Base-by-base conservation (phyloP, 2,113 vertebrate species). In the Mandrillus leucophaeus region DNA sequence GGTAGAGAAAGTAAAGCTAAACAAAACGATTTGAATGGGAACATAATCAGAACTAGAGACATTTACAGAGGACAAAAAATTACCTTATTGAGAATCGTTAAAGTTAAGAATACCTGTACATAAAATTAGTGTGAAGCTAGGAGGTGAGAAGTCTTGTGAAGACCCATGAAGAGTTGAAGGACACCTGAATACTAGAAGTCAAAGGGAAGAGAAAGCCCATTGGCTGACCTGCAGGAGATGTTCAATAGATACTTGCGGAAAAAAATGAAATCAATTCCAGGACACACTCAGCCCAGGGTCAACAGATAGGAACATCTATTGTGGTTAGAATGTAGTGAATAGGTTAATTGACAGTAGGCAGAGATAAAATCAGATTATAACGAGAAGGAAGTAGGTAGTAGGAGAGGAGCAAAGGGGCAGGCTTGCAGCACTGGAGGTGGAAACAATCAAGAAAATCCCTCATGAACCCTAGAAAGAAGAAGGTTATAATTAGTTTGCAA, bases 1-100 rank as follows among this genome's bases (percentile, higher is more conserved):
- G 45, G 40, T 73, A 90, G 45, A 81, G 16, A 90, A 89, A 80
- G 64, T 50, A 85, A 55, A 80, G 64, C 50, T 59, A 59, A 87
- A 88, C 35, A 66, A 90, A 90, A 73, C 66, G 64, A 81, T 73
- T 50, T 90, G 64, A 95, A 93, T 89, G 73, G 20, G 32, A 83
- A 92, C 8, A 90, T 59, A 23, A 57, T 40, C 75, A 45, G 73
- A 85, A 12, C 55, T 90, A 66, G 66, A 81, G n/a, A 90, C 90
- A 90, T 50, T 57, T 50, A 72, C 6, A 75, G 25, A 78, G n/a
- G 70, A 81, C 45, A 32, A 66, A 82, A 76, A 70, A 76, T 8
- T 32, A 48, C 40, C 23, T 35, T 75, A 16, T n/a, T 48, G 48
- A 93, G 57, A 90, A 81, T 30, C 30, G 38, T 32, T 81, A 27